Conservation (phyloP, 2,113 vertebrate genomes). For the Struthidea cinerea region DNA sequence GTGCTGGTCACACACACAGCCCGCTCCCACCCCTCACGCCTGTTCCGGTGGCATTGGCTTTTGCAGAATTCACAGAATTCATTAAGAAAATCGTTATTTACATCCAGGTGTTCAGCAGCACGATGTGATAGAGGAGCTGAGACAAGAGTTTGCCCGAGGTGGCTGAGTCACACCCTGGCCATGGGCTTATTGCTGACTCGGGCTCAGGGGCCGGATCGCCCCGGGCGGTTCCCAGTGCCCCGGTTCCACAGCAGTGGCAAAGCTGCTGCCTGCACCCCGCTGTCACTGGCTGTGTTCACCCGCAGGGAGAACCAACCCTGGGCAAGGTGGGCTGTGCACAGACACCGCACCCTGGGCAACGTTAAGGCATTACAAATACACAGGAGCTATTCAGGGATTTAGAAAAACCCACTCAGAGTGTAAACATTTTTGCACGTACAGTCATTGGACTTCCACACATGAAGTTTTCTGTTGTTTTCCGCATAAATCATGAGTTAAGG, state of each 20-base stretch:
- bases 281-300: background rate
- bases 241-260: background rate
- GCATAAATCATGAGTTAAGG: conserved; percentile 46
- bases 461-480: conserved; percentile 6
- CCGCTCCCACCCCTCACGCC: background rate
- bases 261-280: background rate
- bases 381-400: background rate
- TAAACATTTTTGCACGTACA: background rate
- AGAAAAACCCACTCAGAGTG: background rate
- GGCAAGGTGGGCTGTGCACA: background rate
- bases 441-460: background rate
- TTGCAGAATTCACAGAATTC: conserved; percentile 78
- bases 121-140: conserved; percentile 15
- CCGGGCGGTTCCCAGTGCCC: background rate
- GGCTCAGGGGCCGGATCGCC: background rate
- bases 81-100: conserved; percentile 60
- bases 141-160: background rate
- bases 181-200: conserved; percentile 65
- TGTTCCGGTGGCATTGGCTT: background rate
- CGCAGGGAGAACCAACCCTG: background rate
- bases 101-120: conserved; percentile 49
- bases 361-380: conserved; percentile 23
- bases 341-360: background rate
- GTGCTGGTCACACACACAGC: background rate
- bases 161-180: conserved; percentile 11